A percentile compares a stretch with the other conserved stretches of the same genome.
These are phyloP conservation scores for Lepidurus packardi DNA, from an alignment of 1,140 invertebrate species.

Conservation along the genomic window DNA sequence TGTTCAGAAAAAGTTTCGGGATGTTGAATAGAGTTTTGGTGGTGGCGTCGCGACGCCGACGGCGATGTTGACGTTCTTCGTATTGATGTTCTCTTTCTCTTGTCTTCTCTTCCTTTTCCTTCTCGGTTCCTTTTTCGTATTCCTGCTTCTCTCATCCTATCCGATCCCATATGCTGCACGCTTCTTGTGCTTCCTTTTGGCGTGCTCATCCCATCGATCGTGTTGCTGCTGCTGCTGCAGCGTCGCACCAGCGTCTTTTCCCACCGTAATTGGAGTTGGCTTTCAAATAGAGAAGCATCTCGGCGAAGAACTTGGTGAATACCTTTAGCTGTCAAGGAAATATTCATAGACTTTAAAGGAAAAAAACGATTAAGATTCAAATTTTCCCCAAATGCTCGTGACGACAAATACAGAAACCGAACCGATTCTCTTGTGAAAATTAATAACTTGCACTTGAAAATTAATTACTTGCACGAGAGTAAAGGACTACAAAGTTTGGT, in stretches of 20 bases:
- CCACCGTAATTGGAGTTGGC: constrained; percentile 4
- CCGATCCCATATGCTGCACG: not conserved
- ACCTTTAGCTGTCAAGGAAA: no score
- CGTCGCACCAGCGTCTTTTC: constrained; percentile 9
- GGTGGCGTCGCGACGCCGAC: constrained; percentile 33
- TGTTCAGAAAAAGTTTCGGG: no score
- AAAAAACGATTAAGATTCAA: no score
- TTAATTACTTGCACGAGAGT: no score
- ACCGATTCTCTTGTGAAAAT: no score
- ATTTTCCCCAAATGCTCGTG: no score
- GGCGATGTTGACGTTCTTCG: constrained; percentile 22
- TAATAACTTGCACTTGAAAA: no score
- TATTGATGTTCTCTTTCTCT: constrained; percentile 27
- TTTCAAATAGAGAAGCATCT: not conserved
- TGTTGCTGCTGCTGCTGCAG: constrained; percentile 12
- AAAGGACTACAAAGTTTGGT: no score
- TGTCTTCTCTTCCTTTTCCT: not conserved
- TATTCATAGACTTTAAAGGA: no score
- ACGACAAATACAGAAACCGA: no score
- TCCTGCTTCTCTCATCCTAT: constrained; percentile 25
- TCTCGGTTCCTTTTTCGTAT: constrained; percentile 12
- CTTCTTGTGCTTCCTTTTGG: not conserved
- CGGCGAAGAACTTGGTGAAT: not conserved
- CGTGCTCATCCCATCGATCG: constrained; percentile 8
- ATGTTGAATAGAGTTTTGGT: not conserved